Evolutionary conservation across 2,888 invertebrate species (phyloP).

Genomic region (Epsilonema sp.): DNA sequence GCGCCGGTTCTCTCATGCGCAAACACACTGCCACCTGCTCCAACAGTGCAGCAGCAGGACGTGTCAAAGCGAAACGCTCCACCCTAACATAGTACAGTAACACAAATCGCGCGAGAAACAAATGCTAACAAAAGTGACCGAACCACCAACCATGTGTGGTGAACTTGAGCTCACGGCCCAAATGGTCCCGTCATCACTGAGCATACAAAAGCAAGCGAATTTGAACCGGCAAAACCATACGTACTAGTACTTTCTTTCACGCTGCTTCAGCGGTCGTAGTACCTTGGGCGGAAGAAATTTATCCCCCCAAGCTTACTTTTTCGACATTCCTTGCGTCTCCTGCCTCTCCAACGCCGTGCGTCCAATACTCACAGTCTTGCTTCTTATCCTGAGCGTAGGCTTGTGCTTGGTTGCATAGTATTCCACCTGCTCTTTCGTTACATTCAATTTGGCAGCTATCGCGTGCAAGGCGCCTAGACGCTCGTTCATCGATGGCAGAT

Average conservation of each 20-base stretch:
- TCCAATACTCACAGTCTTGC: no score
- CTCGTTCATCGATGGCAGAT: slow-evolving; percentile 38
- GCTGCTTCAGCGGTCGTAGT: background rate
- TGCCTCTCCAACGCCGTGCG: no score
- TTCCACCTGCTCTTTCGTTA: slow-evolving; percentile 46
- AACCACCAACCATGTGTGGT: background rate
- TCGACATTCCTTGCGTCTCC: no score
- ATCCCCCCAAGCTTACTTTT: background rate
- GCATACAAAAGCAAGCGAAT: background rate
- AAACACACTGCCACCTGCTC: slow-evolving; percentile 74
- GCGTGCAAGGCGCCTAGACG: slow-evolving; percentile 48
- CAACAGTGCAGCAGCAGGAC: slow-evolving; percentile 39
- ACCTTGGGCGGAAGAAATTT: background rate
- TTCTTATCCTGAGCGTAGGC: no score
- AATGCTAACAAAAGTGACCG: background rate
- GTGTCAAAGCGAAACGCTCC: slow-evolving; percentile 53
- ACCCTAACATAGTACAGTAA: background rate
- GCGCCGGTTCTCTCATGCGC: slow-evolving; percentile 59
- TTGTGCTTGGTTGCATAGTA: no score
- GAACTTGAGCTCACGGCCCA: no score
- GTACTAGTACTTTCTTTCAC: background rate
- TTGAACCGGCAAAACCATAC: background rate
- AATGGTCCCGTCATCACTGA: no score
- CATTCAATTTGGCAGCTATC: slow-evolving; percentile 59
- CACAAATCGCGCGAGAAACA: background rate